Conservation (phyloP, 2,888 invertebrate species). For the Cantharis rufa region DNA sequence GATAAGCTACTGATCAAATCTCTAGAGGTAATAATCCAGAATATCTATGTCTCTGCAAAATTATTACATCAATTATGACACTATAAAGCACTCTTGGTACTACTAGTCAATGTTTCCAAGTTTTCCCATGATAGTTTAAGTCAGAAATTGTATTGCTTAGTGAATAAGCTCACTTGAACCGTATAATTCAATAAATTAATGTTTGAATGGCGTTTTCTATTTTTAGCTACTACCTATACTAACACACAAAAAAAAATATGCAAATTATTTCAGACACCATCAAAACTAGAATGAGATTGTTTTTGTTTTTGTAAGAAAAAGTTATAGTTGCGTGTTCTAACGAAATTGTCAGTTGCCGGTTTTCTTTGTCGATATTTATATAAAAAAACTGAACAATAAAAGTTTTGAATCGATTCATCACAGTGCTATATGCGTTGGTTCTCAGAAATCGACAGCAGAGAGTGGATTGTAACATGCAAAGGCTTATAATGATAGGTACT, state of each 20-base stretch:
- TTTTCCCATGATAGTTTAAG: conserved; percentile 20
- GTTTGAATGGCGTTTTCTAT: neutral
- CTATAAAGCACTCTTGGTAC: conserved; percentile 32
- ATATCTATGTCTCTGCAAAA: conserved; percentile 21
- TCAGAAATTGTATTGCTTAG: conserved; percentile 12
- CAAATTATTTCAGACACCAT: neutral
- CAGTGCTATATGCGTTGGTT: conserved; percentile 34
- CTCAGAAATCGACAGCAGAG: conserved; percentile 43
- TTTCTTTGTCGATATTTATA: conserved; percentile 27
- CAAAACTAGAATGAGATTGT: neutral
- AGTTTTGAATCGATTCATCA: conserved; percentile 29
- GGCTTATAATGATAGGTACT: conserved; percentile 43
- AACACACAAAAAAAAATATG: neutral
- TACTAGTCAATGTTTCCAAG: conserved; percentile 16
- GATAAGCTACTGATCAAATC: conserved; percentile 10
- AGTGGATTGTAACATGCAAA: conserved; percentile 44
- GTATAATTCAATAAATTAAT: neutral
- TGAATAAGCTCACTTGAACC: conserved; percentile 4
- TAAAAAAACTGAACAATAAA: conserved; percentile 28
- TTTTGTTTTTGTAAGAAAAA: conserved; percentile 9
- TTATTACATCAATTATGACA: conserved; percentile 37
- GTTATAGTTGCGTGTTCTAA: conserved; percentile 19
- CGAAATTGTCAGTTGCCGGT: conserved; percentile 21
- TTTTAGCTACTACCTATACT: neutral
- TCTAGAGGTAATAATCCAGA: conserved; percentile 12